Conservation (phyloP, 2,113 vertebrate species). For the Caloenas nicobarica region DNA sequence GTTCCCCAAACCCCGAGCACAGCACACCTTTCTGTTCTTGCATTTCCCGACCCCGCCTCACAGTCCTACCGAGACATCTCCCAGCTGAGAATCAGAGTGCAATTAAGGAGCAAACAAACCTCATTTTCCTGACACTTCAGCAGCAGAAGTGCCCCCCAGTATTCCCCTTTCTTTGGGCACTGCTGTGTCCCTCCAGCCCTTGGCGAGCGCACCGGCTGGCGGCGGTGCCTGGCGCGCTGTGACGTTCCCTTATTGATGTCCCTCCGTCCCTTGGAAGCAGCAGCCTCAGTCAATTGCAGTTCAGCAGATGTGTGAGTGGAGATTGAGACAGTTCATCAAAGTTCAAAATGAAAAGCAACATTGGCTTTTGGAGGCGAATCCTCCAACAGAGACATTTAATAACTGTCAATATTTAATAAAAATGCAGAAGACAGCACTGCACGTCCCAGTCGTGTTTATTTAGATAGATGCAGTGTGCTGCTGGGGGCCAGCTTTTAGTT, state of each 20-base stretch:
- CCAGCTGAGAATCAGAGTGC: not conserved
- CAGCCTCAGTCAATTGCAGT: not conserved
- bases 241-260: constrained; percentile 72
- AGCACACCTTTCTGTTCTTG: not conserved
- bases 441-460: not conserved
- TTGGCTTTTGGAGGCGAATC: constrained; percentile 59
- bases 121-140: constrained; percentile 25
- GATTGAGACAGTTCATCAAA: constrained; percentile 71
- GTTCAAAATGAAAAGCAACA: constrained; percentile 71
- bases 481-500: not conserved
- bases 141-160: not conserved
- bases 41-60: rapidly evolving
- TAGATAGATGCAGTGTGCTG: not conserved
- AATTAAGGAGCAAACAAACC: constrained; percentile 22
- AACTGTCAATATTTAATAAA: constrained; percentile 67
- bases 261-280: constrained; percentile 4
- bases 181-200: not conserved
- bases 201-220: not conserved
- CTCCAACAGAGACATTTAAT: constrained; percentile 64
- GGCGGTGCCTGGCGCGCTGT: too few relatives aligned
- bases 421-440: constrained; percentile 19
- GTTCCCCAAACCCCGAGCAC: not conserved
- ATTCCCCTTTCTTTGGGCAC: constrained; percentile 39
- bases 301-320: constrained; percentile 13
- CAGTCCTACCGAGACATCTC: not conserved